These are phyloP conservation scores for Bombyx mandarina DNA, from an alignment of 1,140 invertebrate species.

Conservation along the genomic window DNA sequence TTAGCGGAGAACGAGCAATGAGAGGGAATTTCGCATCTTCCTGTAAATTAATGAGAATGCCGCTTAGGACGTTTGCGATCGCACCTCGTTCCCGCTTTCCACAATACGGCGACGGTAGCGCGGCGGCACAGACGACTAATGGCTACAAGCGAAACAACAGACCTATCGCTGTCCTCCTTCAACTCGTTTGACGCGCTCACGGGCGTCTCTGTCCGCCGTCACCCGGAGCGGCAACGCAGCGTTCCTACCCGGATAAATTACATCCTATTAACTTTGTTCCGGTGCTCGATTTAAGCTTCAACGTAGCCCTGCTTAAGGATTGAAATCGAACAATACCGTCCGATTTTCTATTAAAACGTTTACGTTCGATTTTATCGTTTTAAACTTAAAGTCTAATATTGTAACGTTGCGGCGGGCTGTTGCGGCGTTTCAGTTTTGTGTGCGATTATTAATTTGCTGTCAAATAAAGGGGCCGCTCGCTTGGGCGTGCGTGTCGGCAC, in stretches of 20 bases:
- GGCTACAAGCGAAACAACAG: slow-evolving; percentile 43
- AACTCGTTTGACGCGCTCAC: slow-evolving; percentile 12
- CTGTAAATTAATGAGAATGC: slow-evolving; percentile 64
- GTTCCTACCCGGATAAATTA: slow-evolving; percentile 66
- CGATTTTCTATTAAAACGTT: slow-evolving; percentile 32
- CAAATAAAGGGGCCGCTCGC: slow-evolving; percentile 68
- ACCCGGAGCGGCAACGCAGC: slow-evolving; percentile 59
- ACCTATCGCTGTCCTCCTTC: slow-evolving; percentile 47
- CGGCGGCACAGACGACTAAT: slow-evolving; percentile 48
- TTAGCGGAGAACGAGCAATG: slow-evolving; percentile 44
- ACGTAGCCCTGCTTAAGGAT: slow-evolving; percentile 53
- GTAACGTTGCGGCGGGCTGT: slow-evolving; percentile 28
- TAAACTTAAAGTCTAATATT: slow-evolving; percentile 52
- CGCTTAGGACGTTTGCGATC: slow-evolving; percentile 53
- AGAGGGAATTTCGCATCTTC: slow-evolving; percentile 58
- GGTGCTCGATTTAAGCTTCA: slow-evolving; percentile 62
- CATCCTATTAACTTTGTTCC: slow-evolving; percentile 65
- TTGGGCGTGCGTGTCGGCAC: slow-evolving; percentile 66
- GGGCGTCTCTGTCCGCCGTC: slow-evolving; percentile 38
- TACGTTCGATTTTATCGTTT: slow-evolving; percentile 45
- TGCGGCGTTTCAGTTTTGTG: slow-evolving; percentile 48
- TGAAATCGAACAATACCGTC: slow-evolving; percentile 53
- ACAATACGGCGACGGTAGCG: slow-evolving; percentile 49
- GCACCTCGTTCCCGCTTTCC: slow-evolving; percentile 45
- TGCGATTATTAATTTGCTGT: slow-evolving; percentile 68